Base-by-base conservation (phyloP, 1,140 invertebrate genomes). In the Papilio polytes region DNA sequence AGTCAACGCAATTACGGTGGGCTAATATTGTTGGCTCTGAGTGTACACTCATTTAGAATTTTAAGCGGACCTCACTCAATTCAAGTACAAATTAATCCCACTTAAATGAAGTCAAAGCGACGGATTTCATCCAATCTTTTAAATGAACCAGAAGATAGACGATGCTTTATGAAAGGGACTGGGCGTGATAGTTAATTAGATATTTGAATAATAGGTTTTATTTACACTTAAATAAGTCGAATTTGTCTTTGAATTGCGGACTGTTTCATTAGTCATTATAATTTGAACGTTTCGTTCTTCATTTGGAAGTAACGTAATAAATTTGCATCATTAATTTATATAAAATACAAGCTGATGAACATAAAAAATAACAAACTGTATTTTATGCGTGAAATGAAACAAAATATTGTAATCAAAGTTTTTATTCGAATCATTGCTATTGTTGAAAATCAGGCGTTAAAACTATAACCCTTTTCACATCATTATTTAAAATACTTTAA, bases 41-140 rank as follows among this genome's bases (percentile, higher is more conserved):
- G 26, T 31, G 59, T 63, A 22, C 13, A 13, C 63, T 70, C 59
- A 63, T 31, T 31, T 70, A 31, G 12, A 31, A 70, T 70, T 70
- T 70, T 70, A 31, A 70, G 26, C 63, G 15, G 26, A 70, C 63
- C 63, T 70, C 63, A 70, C 63, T 70, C 63, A 70, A 70, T 70
- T 70, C 26, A 70, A 70, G 63, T 70, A 70, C 63, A 70, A 70
- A 70, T 70, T 70, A 70, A 70, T 70, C 63, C 63, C 63, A 31
- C 63, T 70, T 70, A 70, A 63, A 70, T 70, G 63, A 70, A 70
- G 63, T 70, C 63, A 70, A 36, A 70, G 63, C 63, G 59, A 63
- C 20, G 63, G 63, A 31, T 31, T 70, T 70, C 13, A 13, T 70
- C 63, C 63, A 70, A 70, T 70, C 63, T 70, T 63, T 63, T 26